These are phyloP conservation scores for Abscondita cerata DNA, from an alignment of 2,888 invertebrate genomes.

Conservation along the genomic window DNA sequence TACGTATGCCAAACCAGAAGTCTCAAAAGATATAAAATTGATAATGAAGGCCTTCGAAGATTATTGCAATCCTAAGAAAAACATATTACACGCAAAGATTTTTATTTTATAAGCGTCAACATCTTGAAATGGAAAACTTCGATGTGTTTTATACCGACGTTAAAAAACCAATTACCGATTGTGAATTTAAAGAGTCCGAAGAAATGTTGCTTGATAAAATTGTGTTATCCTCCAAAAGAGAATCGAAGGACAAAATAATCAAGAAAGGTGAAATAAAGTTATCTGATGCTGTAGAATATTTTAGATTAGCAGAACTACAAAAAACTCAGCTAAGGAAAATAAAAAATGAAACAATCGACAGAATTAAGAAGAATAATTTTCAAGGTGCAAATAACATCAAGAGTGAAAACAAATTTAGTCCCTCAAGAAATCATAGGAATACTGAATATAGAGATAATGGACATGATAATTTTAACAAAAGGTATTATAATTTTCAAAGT, in stretches of 20 bases:
- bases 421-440: too few species aligned
- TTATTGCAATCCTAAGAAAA: slow-evolving; percentile 19
- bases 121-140: not conserved
- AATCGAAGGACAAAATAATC: slow-evolving; percentile 10
- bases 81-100: slow-evolving; percentile 15
- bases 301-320: slow-evolving; percentile 8
- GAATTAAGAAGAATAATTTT: not conserved
- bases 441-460: too few species aligned
- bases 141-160: slow-evolving; percentile 2
- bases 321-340: slow-evolving; percentile 2
- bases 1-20: too few species aligned
- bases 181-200: slow-evolving; percentile 14
- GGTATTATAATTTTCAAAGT: too few species aligned
- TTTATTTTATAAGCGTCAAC: slow-evolving; percentile 20
- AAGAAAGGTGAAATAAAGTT: slow-evolving; percentile 1
- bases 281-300: slow-evolving; percentile 2
- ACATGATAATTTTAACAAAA: too few species aligned
- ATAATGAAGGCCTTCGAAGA: slow-evolving; percentile 12
- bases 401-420: too few species aligned
- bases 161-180: slow-evolving; percentile 5
- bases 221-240: slow-evolving; percentile 8
- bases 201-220: too few species aligned
- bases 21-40: slow-evolving; percentile 1
- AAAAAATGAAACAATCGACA: not conserved
- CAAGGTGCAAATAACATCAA: too few species aligned